Conservation (phyloP, 1,140 invertebrate species). For the Sycobia sp. region DNA sequence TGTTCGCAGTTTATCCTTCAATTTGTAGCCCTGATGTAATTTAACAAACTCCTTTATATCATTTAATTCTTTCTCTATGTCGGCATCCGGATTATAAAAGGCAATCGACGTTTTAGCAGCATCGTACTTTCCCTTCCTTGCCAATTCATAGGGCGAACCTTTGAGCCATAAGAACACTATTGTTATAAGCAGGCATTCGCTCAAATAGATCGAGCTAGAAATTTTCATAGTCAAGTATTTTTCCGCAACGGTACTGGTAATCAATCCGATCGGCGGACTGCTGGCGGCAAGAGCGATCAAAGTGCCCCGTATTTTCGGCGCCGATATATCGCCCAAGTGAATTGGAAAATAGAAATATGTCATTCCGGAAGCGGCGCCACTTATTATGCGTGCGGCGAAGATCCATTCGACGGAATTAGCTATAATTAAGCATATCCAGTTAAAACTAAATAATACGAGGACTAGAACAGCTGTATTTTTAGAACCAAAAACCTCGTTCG, state of each 20-base stretch:
- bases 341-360: slow-evolving; percentile 65
- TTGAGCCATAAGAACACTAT: slow-evolving; percentile 2
- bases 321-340: slow-evolving; percentile 4
- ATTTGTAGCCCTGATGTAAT: not conserved
- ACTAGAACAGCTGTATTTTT: slow-evolving; percentile 68
- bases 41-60: not conserved
- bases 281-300: not conserved
- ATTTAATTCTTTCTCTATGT: not conserved
- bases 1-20: not conserved
- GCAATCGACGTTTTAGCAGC: not conserved
- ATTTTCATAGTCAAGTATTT: slow-evolving; percentile 43
- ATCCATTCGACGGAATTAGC: slow-evolving; percentile 59
- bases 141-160: slow-evolving; percentile 2
- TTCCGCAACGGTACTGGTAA: slow-evolving; percentile 2
- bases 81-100: not conserved
- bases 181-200: not conserved
- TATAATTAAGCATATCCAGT: slow-evolving; percentile 68
- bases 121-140: not conserved
- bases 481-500: slow-evolving; percentile 65
- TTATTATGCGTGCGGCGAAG: slow-evolving; percentile 51
- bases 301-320: not conserved
- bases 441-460: slow-evolving; percentile 65
- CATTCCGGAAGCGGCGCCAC: slow-evolving; percentile 69
- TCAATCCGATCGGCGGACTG: not conserved
- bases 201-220: slow-evolving; percentile 57